Conservation (phyloP, 2,797 vertebrate species). For the Spheniscus humboldti region DNA sequence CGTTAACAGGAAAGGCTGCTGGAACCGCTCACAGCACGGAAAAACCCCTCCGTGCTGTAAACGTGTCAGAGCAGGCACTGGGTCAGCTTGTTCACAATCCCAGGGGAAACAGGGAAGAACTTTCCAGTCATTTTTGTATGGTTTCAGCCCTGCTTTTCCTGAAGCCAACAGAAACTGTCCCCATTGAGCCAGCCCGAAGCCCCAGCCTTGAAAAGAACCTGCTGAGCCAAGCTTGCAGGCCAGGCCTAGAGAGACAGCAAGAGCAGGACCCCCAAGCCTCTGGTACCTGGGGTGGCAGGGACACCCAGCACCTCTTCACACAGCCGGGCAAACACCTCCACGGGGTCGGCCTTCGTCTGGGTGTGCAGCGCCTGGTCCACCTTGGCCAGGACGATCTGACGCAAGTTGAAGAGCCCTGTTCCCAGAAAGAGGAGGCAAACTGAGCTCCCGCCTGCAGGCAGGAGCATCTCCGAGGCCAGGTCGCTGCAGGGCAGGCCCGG, state of each 20-base stretch:
- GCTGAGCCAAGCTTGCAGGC: neutral
- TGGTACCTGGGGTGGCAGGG: slow-evolving; percentile 84
- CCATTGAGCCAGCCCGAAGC: neutral
- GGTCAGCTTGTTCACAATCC: neutral
- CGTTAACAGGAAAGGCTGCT: neutral
- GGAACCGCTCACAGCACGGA: rapidly evolving
- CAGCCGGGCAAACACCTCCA: slow-evolving; percentile 85
- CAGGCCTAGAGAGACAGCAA: neutral
- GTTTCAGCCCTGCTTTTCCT: neutral
- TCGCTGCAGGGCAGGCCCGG: neutral
- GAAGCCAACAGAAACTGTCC: neutral
- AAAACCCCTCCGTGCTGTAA: neutral
- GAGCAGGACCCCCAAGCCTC: neutral
- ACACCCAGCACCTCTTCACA: slow-evolving; percentile 88
- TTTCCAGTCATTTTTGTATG: neutral
- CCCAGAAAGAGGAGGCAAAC: neutral
- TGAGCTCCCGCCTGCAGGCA: neutral
- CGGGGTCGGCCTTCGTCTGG: slow-evolving; percentile 79
- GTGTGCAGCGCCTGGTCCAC: slow-evolving; percentile 94
- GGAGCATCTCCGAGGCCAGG: rapidly evolving
- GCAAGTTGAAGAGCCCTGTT: slow-evolving; percentile 91
- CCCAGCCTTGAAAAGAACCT: neutral
- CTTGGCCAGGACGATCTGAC: slow-evolving; percentile 94
- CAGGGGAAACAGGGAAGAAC: neutral
- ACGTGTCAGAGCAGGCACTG: neutral